Percentiles rank a stretch among this genome's conserved stretches.
Conservation (phyloP, 2,113 vertebrate species). For the Xerus inauris region DNA sequence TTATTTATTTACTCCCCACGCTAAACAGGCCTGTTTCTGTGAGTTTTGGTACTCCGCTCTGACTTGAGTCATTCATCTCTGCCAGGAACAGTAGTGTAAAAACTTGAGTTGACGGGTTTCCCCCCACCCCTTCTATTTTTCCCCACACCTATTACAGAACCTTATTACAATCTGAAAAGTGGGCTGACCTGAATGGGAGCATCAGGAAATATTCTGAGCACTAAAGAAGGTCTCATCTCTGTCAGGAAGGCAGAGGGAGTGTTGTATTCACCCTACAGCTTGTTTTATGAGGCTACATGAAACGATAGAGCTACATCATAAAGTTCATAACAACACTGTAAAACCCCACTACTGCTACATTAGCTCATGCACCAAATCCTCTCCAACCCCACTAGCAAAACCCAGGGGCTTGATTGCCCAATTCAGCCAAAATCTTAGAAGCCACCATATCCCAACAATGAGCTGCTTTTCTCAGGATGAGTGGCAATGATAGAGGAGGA, state of each 20-base stretch:
- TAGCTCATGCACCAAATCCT: neutral
- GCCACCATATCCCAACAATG: neutral
- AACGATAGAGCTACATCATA: constrained; percentile 71
- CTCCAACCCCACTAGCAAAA: neutral
- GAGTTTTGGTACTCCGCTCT: neutral
- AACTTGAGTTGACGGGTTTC: neutral
- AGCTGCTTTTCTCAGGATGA: neutral
- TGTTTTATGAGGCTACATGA: constrained; percentile 77
- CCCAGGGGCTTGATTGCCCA: neutral
- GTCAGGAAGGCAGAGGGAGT: neutral
- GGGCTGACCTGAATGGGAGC: neutral
- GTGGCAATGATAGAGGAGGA: neutral
- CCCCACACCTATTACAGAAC: neutral
- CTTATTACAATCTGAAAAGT: constrained; percentile 32
- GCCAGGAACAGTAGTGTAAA: neutral
- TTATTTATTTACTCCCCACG: constrained; percentile 59
- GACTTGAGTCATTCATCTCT: constrained; percentile 6
- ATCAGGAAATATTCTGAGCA: constrained; percentile 11
- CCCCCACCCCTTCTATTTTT: neutral
- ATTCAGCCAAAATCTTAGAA: neutral
- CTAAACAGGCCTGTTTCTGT: constrained; percentile 43
- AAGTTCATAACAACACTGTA: constrained; percentile 45
- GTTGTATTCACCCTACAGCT: constrained; percentile 39
- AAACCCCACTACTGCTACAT: constrained; percentile 35
- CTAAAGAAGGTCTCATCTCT: neutral